These are phyloP conservation scores for Hipparchia sbordonii DNA, from an alignment of 2,888 invertebrate species.

Conservation along the genomic window DNA sequence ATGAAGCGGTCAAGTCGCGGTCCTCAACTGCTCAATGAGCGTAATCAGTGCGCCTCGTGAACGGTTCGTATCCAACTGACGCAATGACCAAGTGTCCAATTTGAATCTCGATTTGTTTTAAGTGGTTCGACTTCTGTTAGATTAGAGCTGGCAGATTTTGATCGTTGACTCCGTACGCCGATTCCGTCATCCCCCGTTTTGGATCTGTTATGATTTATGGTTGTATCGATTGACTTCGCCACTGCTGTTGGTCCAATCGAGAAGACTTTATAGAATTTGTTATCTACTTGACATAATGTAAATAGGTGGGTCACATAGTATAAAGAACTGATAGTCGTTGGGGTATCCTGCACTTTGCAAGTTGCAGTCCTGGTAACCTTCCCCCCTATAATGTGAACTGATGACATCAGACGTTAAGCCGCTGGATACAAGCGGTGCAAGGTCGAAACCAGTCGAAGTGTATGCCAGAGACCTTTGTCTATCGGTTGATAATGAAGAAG, in stretches of 20 bases:
- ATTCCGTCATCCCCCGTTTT: constrained; percentile 22
- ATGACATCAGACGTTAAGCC: too few species aligned
- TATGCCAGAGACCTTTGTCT: too few species aligned
- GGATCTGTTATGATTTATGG: constrained; percentile 14
- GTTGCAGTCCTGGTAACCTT: too few species aligned
- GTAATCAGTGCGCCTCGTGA: constrained; percentile 70
- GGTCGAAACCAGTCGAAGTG: too few species aligned
- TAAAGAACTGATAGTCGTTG: too few species aligned
- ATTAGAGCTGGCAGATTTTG: constrained; percentile 54
- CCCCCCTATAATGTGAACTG: too few species aligned
- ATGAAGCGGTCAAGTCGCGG: constrained; percentile 63
- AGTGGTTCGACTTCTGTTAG: constrained; percentile 78
- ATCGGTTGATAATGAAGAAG: too few species aligned
- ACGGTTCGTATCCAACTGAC: constrained; percentile 70
- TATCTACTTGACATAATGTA: too few species aligned
- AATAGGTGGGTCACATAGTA: too few species aligned
- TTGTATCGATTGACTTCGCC: constrained; percentile 5
- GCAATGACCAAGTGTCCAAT: constrained; percentile 77
- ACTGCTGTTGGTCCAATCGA: not conserved
- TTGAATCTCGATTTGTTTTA: constrained; percentile 72
- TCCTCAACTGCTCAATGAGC: constrained; percentile 70
- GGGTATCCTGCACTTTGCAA: too few species aligned
- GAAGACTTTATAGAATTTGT: not conserved
- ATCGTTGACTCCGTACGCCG: constrained; percentile 23
- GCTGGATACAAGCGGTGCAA: too few species aligned